Evolutionary conservation across 2,113 vertebrate species (phyloP), one percentile per base, ranked within the genome.

Genomic region (Cyanoderma ruficeps): DNA sequence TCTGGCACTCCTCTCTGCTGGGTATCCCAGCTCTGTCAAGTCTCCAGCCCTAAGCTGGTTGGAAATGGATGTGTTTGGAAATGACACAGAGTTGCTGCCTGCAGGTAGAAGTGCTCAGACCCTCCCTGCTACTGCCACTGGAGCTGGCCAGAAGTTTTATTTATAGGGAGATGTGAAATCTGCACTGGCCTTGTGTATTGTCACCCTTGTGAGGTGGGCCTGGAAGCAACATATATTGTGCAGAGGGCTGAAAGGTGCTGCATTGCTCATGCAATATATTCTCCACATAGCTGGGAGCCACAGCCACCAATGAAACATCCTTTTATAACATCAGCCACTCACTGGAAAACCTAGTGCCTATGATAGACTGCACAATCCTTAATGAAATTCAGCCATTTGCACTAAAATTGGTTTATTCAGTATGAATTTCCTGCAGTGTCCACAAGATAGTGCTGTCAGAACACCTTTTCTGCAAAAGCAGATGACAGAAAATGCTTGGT

Each of bases 381-480:
- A 31, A 69, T 28, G 37, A 77, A 79, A 69, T 41, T 37, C 37
- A 52, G 21, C 15, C 0, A 0, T 35, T 80, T 74, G 10, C 55
- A 42, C 39, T 52, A 65, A 23, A 71, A 30, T 41, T 13, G 3
- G 3, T 77, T 61, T 7, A 11, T 63, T 83, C 35, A 4, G 27
- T 60, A 27, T 91, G 82, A 91, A 83, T 67, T 95, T 69, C 93
- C 78, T 67, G 39, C 24, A 67, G 10, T 19, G 55, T 23, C 94
- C 95, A 97, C 94, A 96, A 94, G 96, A 56, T 90, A 87, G 94
- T 83, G 84, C 91, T 93, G 17, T 85, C 27, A 57, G 74, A 96
- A 90, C 67, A 41, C 9, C 53, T 59, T 61, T 85, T 31, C 47
- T 70, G 41, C 30, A 91, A 91, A 89, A 75, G 64, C 30, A 33